These are phyloP conservation scores for Eulemur rubriventer DNA, from an alignment of 2,797 vertebrate genomes.

Conservation along the genomic window DNA sequence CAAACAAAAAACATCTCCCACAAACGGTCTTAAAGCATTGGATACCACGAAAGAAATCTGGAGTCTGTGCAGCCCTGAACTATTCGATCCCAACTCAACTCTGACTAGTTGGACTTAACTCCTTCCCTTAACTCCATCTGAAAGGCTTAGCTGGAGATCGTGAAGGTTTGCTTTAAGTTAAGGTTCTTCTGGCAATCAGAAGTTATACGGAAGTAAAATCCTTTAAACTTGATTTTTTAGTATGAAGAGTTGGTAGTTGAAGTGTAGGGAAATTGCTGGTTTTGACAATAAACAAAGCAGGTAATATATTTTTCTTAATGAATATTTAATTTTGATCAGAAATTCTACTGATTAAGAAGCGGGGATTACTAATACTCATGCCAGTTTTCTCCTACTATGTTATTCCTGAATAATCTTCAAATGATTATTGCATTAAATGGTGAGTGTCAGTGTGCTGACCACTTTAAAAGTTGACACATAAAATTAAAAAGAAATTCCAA, in stretches of 20 bases:
- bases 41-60: background rate
- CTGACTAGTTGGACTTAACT: background rate
- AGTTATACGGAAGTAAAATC: background rate
- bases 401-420: background rate
- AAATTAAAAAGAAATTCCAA: background rate
- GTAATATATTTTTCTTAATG: background rate
- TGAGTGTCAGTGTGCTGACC: background rate
- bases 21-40: background rate
- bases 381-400: background rate
- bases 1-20: background rate
- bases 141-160: background rate
- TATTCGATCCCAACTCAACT: background rate
- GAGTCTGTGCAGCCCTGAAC: background rate
- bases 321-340: background rate
- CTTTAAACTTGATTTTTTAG: background rate
- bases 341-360: background rate
- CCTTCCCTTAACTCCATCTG: background rate
- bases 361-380: background rate
- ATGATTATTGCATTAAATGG: background rate
- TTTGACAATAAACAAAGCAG: background rate
- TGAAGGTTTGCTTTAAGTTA: background rate
- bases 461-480: background rate
- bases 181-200: background rate
- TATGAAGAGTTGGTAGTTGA: background rate
- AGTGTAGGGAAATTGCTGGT: background rate